A percentile compares a stretch with the other conserved stretches of the same genome.
Evolutionary conservation across 2,113 vertebrate genomes (phyloP).

Genomic region (Felis chaus): DNA sequence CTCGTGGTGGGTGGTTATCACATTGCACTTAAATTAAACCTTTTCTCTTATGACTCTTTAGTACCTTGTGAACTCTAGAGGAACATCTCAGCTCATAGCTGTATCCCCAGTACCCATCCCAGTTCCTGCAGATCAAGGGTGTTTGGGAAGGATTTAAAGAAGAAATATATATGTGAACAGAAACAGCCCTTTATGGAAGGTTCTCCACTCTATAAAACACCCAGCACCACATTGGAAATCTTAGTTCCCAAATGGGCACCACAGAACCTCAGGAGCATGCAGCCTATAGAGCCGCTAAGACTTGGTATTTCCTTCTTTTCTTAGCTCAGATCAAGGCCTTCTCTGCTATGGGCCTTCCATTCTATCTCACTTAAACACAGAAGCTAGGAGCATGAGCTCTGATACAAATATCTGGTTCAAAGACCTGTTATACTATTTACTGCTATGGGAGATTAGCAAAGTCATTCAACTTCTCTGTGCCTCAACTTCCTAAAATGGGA

Average conservation of each 20-base stretch:
- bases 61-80: background rate
- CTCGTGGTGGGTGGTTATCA: background rate
- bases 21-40: background rate
- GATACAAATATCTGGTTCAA: background rate
- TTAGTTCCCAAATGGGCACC: background rate
- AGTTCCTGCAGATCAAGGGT: background rate
- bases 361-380: background rate
- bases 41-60: background rate
- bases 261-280: background rate
- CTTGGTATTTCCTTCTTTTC: background rate
- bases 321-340: background rate
- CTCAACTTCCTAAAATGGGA: background rate
- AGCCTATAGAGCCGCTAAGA: no score
- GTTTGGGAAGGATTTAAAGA: background rate
- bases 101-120: background rate
- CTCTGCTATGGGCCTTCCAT: background rate
- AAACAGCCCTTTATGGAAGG: background rate
- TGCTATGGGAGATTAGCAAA: background rate
- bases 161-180: background rate
- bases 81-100: background rate
- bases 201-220: background rate
- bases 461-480: background rate
- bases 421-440: background rate
- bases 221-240: background rate
- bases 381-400: background rate